Evolutionary conservation across 2,113 vertebrate species (phyloP).

Genomic region (Daphoenositta chrysoptera): DNA sequence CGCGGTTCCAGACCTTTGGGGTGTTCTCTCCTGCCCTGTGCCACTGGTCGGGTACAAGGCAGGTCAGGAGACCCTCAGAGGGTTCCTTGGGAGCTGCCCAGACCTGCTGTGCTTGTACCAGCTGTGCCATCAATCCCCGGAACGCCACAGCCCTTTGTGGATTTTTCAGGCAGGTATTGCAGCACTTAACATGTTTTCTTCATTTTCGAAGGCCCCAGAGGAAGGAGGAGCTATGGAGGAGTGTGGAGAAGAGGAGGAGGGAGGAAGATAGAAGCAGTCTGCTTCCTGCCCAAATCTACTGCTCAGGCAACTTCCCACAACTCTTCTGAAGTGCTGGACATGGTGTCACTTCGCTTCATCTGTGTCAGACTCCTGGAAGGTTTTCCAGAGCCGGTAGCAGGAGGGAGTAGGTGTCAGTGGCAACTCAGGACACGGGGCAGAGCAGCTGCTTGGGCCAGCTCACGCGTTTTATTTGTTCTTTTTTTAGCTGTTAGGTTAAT

Average conservation of each 20-base stretch:
- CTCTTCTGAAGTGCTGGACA: background rate
- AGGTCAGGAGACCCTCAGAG: background rate
- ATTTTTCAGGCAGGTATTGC: background rate
- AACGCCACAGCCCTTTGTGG: background rate
- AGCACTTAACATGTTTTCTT: background rate
- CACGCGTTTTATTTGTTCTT: background rate
- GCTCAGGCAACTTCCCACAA: rapidly evolving
- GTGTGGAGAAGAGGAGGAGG: background rate
- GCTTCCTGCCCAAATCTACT: background rate
- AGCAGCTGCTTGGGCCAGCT: background rate
- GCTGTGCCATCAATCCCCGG: background rate
- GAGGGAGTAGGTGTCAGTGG: background rate
- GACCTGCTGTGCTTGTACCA: background rate
- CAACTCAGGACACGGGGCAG: background rate
- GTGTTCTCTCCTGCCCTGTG: background rate
- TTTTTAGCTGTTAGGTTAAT: background rate
- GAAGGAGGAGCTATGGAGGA: background rate
- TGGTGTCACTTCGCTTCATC: rapidly evolving
- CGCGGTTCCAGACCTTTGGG: background rate
- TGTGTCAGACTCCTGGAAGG: background rate
- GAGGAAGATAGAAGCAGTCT: background rate
- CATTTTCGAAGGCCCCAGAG: background rate
- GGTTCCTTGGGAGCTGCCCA: background rate
- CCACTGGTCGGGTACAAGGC: rapidly evolving
- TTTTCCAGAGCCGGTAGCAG: background rate